These are phyloP conservation scores for Nasonia longicornis DNA, from an alignment of 1,140 invertebrate genomes.

Conservation along the genomic window DNA sequence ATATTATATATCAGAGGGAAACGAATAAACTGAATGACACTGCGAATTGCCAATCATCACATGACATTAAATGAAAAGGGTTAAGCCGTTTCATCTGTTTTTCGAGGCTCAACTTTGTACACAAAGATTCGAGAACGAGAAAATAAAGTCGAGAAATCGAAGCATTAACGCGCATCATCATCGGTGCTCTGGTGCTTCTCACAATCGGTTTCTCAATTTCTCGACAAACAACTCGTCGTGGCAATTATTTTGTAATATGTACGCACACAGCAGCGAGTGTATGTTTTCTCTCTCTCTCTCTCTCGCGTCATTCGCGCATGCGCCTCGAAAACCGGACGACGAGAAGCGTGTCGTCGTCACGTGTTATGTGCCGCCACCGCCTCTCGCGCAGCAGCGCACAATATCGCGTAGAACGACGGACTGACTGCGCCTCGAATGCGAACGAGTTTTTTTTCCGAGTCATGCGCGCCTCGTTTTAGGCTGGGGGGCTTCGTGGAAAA, in stretches of 20 bases:
- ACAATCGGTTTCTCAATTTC: constrained; percentile 41
- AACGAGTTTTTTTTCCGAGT: background rate
- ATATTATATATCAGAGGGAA: too few species aligned
- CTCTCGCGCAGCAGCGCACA: background rate
- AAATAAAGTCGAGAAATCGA: background rate
- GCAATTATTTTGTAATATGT: constrained; percentile 41
- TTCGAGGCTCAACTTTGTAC: too few species aligned
- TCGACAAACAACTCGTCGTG: constrained; percentile 34
- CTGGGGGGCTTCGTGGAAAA: too few species aligned
- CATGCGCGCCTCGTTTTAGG: background rate
- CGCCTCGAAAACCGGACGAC: constrained; percentile 33
- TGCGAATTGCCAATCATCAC: too few species aligned
- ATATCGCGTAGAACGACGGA: constrained; percentile 5
- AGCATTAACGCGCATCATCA: background rate
- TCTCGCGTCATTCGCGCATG: background rate
- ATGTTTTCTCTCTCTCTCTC: background rate
- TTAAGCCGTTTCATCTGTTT: too few species aligned
- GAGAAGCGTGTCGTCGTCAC: constrained; percentile 12
- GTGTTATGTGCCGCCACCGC: background rate
- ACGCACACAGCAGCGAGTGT: background rate
- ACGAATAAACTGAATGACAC: background rate
- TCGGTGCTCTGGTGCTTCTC: background rate
- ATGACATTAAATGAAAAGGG: too few species aligned
- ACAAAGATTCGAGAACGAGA: too few species aligned
- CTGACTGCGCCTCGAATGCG: constrained; percentile 2